Base-by-base conservation (phyloP, 2,888 invertebrate genomes). In the Anagyrus pseudococci region DNA sequence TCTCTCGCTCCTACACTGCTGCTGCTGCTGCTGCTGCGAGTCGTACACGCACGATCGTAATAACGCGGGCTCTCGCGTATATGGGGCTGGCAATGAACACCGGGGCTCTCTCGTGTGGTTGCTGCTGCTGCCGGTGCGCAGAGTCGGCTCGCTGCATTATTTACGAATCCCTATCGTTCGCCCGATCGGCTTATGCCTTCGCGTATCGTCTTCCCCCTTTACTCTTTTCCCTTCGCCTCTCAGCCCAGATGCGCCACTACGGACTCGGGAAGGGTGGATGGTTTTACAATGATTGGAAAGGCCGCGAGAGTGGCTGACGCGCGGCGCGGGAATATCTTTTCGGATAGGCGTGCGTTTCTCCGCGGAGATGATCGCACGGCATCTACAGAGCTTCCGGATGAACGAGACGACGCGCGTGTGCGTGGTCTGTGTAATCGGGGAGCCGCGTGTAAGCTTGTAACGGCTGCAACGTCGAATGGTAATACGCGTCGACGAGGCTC, bases 251-350 rank as follows among this genome's bases (percentile, higher is more conserved):
- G n/a, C n/a, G n/a, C n/a, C n/a, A n/a, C n/a, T n/a, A n/a, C n/a
- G n/a, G n/a, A n/a, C n/a, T n/a, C n/a, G n/a, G n/a, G n/a, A n/a
- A n/a, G n/a, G n/a, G n/a, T n/a, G n/a, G 72, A 76, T 74, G 78
- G 77, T 79, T 80, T 79, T 73, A 77, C 79, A 78, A 79, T 80
- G 78, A 80, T 80, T 78, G 80, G 76, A 78, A 80, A 79, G 67
- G 68, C 76, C 73, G 75, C 74, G 72, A 74, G n/a, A n/a, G n/a
- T n/a, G n/a, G n/a, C n/a, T n/a, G n/a, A n/a, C n/a, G n/a, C n/a
- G n/a, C n/a, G n/a, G n/a, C n/a, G n/a, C n/a, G n/a, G n/a, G n/a
- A n/a, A n/a, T n/a, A n/a, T n/a, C n/a, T n/a, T n/a, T n/a, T n/a
- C n/a, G n/a, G n/a, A n/a, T n/a, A n/a, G n/a, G n/a, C n/a, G n/a